phyloP scores from a whole-genome alignment of 2,113 vertebrate genomes.

The Dipodomys merriami region DNA sequence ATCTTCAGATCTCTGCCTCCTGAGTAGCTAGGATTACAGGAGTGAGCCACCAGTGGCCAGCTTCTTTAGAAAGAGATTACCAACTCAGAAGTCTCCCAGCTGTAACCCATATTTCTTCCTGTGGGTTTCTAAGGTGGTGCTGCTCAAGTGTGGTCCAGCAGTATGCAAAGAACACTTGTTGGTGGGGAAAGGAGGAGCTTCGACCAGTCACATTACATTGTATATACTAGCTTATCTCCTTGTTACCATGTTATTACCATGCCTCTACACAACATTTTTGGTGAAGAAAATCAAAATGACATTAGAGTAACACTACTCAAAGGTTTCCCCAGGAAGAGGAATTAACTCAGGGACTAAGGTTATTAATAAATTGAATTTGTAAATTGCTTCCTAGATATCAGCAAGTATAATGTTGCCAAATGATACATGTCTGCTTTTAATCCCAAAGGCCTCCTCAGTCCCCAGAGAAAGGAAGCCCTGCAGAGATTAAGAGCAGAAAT shows the following conservation, averaged over 20 bases:
- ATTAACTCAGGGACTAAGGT: neutral
- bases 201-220: neutral
- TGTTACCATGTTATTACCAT: neutral
- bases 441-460: slow-evolving; percentile 92
- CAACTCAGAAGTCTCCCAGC: neutral
- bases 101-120: neutral
- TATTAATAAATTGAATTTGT: slow-evolving; percentile 45
- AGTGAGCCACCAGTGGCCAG: no score
- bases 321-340: neutral
- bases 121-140: neutral
- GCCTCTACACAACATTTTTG: neutral
- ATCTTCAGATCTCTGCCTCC: no score
- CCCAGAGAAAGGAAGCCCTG: slow-evolving; percentile 94
- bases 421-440: slow-evolving; percentile 61
- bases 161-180: neutral
- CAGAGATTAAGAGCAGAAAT: slow-evolving; percentile 93
- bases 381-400: neutral
- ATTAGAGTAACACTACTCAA: neutral
- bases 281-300: neutral
- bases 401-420: slow-evolving; percentile 9
- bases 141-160: neutral
- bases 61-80: neutral
- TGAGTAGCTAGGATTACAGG: no score
- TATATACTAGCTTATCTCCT: neutral
- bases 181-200: neutral